These are phyloP conservation scores for Tetramorium alpestre DNA, from an alignment of 1,140 invertebrate genomes.

Conservation along the genomic window DNA sequence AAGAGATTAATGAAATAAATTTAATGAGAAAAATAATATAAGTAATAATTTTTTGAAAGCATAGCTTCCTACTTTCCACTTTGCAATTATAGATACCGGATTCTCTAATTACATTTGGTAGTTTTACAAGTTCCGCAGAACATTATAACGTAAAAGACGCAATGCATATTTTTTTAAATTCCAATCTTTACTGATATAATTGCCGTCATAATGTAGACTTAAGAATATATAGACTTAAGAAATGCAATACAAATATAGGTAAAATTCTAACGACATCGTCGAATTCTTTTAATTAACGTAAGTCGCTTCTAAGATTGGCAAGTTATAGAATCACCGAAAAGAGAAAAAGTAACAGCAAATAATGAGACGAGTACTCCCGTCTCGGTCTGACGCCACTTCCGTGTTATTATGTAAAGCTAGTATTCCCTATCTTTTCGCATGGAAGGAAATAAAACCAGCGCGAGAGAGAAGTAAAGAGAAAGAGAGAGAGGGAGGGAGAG, in stretches of 20 bases:
- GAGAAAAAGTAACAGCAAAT: constrained; percentile 28
- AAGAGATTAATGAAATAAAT: background rate
- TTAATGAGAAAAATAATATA: background rate
- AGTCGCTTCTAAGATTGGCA: background rate
- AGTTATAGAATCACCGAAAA: constrained; percentile 38
- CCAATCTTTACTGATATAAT: background rate
- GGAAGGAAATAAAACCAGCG: constrained; percentile 23
- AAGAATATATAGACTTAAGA: background rate
- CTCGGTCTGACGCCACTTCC: constrained; percentile 52
- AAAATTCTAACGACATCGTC: background rate
- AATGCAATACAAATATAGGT: background rate
- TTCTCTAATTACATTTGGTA: background rate
- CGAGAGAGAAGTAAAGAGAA: background rate
- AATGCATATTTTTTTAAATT: background rate
- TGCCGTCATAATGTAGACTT: background rate
- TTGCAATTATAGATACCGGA: background rate
- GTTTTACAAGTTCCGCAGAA: background rate
- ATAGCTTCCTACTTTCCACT: background rate
- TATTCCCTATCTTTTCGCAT: constrained; percentile 52
- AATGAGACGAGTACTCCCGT: constrained; percentile 42
- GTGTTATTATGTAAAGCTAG: constrained; percentile 59
- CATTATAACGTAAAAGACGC: background rate
- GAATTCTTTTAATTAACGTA: background rate
- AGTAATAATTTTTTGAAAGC: background rate
- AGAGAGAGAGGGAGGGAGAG: background rate